These are phyloP conservation scores for Drosophila anomalata DNA, from an alignment of 2,888 invertebrate species.

Conservation along the genomic window DNA sequence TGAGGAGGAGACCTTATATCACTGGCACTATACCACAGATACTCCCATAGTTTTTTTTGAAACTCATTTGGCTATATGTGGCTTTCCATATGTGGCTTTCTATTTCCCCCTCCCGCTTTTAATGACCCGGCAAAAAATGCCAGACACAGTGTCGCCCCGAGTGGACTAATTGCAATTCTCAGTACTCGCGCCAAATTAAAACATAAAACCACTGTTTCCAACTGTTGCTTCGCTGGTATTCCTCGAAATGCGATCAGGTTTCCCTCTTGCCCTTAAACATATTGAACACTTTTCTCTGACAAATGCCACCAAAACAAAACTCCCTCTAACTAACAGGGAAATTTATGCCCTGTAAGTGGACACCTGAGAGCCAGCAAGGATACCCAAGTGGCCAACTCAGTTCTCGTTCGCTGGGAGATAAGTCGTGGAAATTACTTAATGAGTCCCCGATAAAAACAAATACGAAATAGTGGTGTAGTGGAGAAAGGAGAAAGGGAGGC, in stretches of 20 bases:
- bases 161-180: constrained; percentile 34
- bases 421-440: constrained; percentile 73
- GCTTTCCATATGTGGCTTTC: constrained; percentile 5
- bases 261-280: constrained; percentile 45
- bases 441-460: constrained; percentile 68
- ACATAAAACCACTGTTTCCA: constrained; percentile 49
- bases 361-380: constrained; percentile 62
- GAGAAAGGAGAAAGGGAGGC: constrained; percentile 15
- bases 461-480: constrained; percentile 20
- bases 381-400: constrained; percentile 55
- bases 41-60: background rate
- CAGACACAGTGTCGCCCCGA: constrained; percentile 53
- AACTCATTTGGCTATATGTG: constrained; percentile 3
- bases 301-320: constrained; percentile 81
- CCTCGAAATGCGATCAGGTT: constrained; percentile 63
- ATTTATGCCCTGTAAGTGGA: constrained; percentile 62
- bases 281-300: constrained; percentile 60
- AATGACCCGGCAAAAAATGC: background rate
- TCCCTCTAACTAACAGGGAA: constrained; percentile 57
- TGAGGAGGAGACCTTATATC: constrained; percentile 52
- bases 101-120: background rate
- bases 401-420: constrained; percentile 53
- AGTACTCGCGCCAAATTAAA: constrained; percentile 54
- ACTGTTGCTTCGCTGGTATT: constrained; percentile 57
- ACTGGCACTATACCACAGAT: constrained; percentile 46